Evolutionary conservation across 2,888 invertebrate species (phyloP), one percentile per base, ranked within the genome.

Genomic region (Metalampra italica): DNA sequence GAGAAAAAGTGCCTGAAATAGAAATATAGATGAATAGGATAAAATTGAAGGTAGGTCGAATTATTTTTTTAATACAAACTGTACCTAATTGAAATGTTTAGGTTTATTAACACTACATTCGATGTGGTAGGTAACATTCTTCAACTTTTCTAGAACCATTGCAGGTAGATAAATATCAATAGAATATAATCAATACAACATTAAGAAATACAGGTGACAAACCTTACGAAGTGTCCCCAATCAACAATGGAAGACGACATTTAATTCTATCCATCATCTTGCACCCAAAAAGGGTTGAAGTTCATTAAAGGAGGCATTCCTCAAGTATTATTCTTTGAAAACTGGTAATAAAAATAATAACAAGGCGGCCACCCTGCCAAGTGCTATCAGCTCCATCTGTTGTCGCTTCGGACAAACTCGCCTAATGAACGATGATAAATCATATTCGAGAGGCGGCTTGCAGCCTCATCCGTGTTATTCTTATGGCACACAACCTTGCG

Each of bases 371-470:
- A 89, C 89, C 89, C 89, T 88, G 89, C 86, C 86, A 88, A 88
- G 88, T 88, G 86, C 83, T 89, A 89, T 89, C 89, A 86, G 88
- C 88, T 83, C 88, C 88, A 89, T 89, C 88, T 89, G 88, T 89
- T 89, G 88, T 88, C 88, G 88, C 75, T 83, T 85, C 86, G 88
- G 88, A 89, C 88, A 89, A 89, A 89, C 88, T 89, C 88, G 80
- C 84, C 86, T 89, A 89, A 89, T 89, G 88, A 89, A 89, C 88
- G 88, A 89, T 89, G 88, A 89, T 89, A 88, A 89, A 89, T 89
- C 89, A 89, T 89, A 89, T 88, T 89, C 88, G 88, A 89, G 86
- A 87, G 84, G 83, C 82, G 79, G 83, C 84, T 82, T 72, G 75
- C 69, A 68, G 71, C 76, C 74, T 66, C 68, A 68, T 72, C 77